Conservation (phyloP, 2,113 vertebrate species). For the Protobothrops flavoviridis region DNA sequence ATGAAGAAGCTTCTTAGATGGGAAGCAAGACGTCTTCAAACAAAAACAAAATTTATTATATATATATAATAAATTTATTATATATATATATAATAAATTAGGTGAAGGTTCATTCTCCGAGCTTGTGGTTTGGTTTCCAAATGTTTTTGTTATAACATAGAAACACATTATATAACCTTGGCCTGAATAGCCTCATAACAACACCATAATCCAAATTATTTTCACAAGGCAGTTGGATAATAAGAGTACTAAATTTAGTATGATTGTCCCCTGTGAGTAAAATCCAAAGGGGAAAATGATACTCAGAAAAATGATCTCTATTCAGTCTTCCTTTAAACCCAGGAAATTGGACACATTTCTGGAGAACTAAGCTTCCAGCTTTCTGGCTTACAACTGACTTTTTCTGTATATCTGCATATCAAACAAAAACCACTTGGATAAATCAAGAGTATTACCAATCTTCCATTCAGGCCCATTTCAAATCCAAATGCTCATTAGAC, state of each 20-base stretch:
- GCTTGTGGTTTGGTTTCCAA: too few species aligned
- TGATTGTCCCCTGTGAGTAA: not conserved
- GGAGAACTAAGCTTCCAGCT: accelerated
- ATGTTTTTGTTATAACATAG: too few species aligned
- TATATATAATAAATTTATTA: too few species aligned
- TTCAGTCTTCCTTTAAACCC: conserved; percentile 17
- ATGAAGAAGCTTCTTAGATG: not conserved
- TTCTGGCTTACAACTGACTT: accelerated
- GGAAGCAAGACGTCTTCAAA: not conserved
- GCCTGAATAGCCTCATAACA: not conserved
- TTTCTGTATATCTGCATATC: not conserved
- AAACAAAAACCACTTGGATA: conserved; percentile 25
- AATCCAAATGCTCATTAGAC: conserved; percentile 44
- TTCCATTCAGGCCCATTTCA: not conserved
- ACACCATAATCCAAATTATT: not conserved
- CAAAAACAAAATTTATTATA: not conserved
- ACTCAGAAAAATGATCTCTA: not conserved
- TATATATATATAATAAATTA: too few species aligned
- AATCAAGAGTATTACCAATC: not conserved
- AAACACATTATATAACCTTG: not conserved
- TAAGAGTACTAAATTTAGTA: not conserved
- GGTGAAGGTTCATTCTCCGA: too few species aligned
- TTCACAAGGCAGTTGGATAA: not conserved
- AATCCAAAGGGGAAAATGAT: not conserved
- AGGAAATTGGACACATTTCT: not conserved